Conservation (phyloP, 2,113 vertebrate species). For the Malurus elegans region DNA sequence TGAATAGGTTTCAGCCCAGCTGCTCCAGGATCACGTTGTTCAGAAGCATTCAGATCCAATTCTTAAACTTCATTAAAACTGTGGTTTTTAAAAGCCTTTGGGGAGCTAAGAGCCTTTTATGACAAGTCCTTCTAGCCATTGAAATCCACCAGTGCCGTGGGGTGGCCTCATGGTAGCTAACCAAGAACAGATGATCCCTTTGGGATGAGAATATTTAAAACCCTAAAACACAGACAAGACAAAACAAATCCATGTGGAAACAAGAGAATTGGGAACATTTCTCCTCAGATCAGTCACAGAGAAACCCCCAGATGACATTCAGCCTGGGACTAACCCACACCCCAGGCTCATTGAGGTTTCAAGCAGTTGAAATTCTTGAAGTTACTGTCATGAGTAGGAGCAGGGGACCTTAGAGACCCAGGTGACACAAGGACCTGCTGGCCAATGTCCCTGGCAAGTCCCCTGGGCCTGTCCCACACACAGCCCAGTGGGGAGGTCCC, state of each 20-base stretch:
- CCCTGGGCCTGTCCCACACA: background rate
- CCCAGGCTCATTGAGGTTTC: background rate
- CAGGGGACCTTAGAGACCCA: background rate
- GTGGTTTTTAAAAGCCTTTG: background rate
- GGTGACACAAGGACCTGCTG: background rate
- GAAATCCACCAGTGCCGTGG: background rate
- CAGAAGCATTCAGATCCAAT: background rate
- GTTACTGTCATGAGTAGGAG: rapidly evolving
- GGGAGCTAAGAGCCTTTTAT: background rate
- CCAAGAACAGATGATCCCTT: slow-evolving; percentile 29
- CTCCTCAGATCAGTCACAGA: background rate
- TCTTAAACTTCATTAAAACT: slow-evolving; percentile 8
- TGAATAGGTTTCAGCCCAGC: slow-evolving; percentile 5
- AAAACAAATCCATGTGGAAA: background rate
- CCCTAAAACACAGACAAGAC: background rate
- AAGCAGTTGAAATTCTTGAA: background rate
- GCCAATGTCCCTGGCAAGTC: too few species aligned
- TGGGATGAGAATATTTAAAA: slow-evolving; percentile 22
- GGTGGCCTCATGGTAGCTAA: slow-evolving; percentile 38
- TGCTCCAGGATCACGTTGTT: background rate
- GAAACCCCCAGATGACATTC: background rate
- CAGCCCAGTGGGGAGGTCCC: background rate
- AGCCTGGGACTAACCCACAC: background rate
- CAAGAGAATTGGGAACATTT: background rate
- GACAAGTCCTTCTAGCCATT: slow-evolving; percentile 9